Evolutionary conservation across 2,113 vertebrate species (phyloP).

Genomic region (Smithornis capensis): DNA sequence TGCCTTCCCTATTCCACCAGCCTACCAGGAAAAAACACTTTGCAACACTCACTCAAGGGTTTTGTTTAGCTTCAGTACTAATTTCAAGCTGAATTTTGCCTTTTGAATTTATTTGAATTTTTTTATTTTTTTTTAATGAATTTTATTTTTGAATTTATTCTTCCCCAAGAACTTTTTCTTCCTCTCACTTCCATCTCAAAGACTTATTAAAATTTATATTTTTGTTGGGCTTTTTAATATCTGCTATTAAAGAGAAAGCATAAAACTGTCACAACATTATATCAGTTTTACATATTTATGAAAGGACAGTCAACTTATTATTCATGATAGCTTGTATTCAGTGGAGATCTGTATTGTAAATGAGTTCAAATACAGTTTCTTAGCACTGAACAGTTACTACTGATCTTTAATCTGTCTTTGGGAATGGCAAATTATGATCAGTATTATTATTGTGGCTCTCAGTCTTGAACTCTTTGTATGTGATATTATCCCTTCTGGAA

Average conservation of each 20-base stretch:
- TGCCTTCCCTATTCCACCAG: fast-evolving
- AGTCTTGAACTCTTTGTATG: background rate
- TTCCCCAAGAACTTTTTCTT: background rate
- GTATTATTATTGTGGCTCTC: background rate
- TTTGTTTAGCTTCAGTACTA: background rate
- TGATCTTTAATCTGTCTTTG: slow-evolving; percentile 1
- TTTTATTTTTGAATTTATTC: too few relatives aligned
- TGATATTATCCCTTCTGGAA: background rate
- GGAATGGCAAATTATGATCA: background rate
- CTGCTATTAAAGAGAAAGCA: background rate
- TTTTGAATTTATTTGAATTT: background rate
- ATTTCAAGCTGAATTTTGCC: background rate
- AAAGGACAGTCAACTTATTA: slow-evolving; percentile 18
- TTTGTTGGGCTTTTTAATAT: background rate
- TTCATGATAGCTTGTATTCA: background rate
- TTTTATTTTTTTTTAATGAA: too few relatives aligned
- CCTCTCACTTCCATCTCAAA: background rate
- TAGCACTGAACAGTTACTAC: background rate
- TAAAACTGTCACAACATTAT: background rate
- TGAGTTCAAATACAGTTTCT: background rate
- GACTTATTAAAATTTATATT: background rate
- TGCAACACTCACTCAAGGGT: background rate
- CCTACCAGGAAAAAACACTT: background rate
- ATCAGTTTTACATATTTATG: slow-evolving; percentile 5
- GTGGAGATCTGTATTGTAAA: background rate